Base-by-base conservation (phyloP, 2,888 invertebrate genomes). In the Villa cingulata region DNA sequence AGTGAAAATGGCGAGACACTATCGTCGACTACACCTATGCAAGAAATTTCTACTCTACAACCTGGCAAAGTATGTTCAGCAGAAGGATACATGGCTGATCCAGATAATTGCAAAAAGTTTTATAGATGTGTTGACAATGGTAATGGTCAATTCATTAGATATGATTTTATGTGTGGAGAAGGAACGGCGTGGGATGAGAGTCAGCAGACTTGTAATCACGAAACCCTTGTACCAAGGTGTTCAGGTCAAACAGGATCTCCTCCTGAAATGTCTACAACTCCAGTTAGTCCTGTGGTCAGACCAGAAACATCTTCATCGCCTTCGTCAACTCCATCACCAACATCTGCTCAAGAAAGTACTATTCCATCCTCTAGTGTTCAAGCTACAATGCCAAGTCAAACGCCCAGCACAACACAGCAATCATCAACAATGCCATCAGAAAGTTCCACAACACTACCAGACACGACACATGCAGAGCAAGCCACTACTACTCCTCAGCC, bases 101-200 rank as follows among this genome's bases (percentile, higher is more conserved):
- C 63, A 1, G 53, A 65, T 4, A 70, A 78, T 53, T 78, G 78
- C 54, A 72, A 64, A 48, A 76, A 74, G 53, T 78, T 77, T 60
- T 76, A 75, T 52, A 70, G 77, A 40, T 78, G 78, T 54, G 70
- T 70, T 1, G 64, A 68, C 42, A 65, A 69, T 44, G 70, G 71
- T 2, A 53, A 58, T 14, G 66, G 64, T n/a, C 68, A 65, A 2
- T 74, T 62, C 53, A 68, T 59, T 18, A 70, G 68, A 32, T 72
- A 73, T 52, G 72, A 73, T 41, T 77, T 74, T 57, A 66, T 61
- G 12, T 77, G 77, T 55, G 73, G 72, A 2, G 66, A 68, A 15
- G 76, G 75, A 46, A 77, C 77, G 0, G 73, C 74, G 9, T 77
- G 76, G 76, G 76, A 77, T 61, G 71, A 73, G 52, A 68, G 73